Evolutionary conservation across 2,797 vertebrate species (phyloP).

Genomic region (Leuciscus waleckii): DNA sequence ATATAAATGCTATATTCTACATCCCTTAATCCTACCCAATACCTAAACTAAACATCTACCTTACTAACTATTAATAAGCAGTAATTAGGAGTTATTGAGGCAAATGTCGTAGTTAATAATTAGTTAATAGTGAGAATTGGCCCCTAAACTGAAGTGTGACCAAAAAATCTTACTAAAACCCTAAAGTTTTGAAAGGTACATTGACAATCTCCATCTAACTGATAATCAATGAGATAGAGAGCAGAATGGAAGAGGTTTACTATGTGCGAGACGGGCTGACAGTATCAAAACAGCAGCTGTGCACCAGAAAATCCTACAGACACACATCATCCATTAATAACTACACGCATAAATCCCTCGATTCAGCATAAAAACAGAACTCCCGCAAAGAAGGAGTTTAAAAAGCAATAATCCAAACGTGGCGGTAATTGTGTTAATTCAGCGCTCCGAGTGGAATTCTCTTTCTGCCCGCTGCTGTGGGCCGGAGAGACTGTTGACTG

Average conservation of each 20-base stretch:
- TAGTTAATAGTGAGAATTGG: no score
- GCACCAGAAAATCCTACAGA: conserved; percentile 10
- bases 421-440: conserved; percentile 32
- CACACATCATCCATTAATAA: conserved; percentile 20
- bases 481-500: conserved; percentile 33
- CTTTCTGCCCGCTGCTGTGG: background rate
- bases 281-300: conserved; percentile 54
- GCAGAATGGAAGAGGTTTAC: conserved; percentile 4
- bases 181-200: background rate
- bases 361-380: conserved; percentile 19
- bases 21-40: no score
- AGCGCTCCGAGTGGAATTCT: conserved; percentile 19
- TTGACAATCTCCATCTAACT: background rate
- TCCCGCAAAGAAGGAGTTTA: conserved; percentile 12
- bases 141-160: no score
- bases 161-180: no score
- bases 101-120: no score
- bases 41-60: no score
- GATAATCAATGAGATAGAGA: background rate
- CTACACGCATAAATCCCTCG: conserved; percentile 24
- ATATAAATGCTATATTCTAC: no score
- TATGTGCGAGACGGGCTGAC: conserved; percentile 11
- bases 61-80: no score
- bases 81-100: no score
- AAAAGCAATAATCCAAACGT: conserved; percentile 34